A percentile compares a stretch with the other conserved stretches of the same genome.
phyloP scores from a whole-genome alignment of 2,888 invertebrate species.

The Pyrgus malvae region DNA sequence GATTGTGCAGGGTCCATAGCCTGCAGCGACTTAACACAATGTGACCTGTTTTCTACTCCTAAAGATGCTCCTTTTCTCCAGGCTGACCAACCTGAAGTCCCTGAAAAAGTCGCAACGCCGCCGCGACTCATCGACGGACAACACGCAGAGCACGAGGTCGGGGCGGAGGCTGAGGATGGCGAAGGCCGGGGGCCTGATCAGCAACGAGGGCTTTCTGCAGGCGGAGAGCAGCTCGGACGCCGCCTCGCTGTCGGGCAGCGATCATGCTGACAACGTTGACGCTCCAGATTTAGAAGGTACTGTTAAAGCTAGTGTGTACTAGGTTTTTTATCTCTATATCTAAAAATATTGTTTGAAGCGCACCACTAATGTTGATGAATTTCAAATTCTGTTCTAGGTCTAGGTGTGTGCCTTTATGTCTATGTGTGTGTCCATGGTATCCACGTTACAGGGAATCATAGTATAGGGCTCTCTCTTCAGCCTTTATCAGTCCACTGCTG shows the following conservation, averaged over 20 bases:
- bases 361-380: too few relatives aligned
- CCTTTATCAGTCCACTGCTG: too few relatives aligned
- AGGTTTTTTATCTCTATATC: neutral
- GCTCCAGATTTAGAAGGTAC: constrained; percentile 8
- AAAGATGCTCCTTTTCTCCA: constrained; percentile 39
- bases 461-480: too few relatives aligned
- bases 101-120: constrained; percentile 54
- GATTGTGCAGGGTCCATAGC: too few relatives aligned
- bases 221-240: constrained; percentile 60
- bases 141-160: constrained; percentile 38
- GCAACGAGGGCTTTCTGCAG: constrained; percentile 54
- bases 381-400: too few relatives aligned
- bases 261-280: constrained; percentile 34
- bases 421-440: too few relatives aligned
- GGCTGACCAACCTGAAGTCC: constrained; percentile 60
- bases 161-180: constrained; percentile 41
- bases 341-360: too few relatives aligned
- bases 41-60: too few relatives aligned
- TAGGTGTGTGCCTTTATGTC: too few relatives aligned
- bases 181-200: constrained; percentile 49
- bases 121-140: constrained; percentile 43
- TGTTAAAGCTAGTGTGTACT: neutral
- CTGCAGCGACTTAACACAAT: too few relatives aligned
- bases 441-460: too few relatives aligned
- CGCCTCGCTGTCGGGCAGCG: constrained; percentile 51